Evolutionary conservation across 2,888 invertebrate genomes (phyloP).

Genomic region (Orthonychiurus folsomi): DNA sequence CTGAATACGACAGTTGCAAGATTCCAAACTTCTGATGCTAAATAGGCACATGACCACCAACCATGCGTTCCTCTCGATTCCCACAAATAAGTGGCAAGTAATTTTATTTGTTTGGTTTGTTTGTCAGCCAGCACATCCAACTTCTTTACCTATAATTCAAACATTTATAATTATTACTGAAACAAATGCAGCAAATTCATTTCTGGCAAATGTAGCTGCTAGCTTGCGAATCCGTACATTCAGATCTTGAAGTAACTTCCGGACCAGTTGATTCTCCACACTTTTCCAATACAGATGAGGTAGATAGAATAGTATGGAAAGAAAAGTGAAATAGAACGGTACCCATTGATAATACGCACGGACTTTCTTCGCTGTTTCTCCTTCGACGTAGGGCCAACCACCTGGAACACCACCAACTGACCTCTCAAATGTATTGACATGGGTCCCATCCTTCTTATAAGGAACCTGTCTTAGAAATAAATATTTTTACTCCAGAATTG

Average conservation of each 20-base stretch:
- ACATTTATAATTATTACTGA: not conserved
- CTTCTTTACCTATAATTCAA: not conserved
- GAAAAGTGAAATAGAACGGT: constrained; percentile 12
- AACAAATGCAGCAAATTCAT: no score
- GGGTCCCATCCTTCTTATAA: not conserved
- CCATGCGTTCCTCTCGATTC: not conserved
- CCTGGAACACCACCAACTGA: not conserved
- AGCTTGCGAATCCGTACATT: not conserved
- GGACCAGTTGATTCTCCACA: constrained; percentile 1
- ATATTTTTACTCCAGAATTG: not conserved
- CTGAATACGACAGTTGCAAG: not conserved
- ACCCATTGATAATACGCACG: constrained; percentile 29
- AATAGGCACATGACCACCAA: not conserved
- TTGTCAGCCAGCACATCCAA: not conserved
- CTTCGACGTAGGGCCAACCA: not conserved
- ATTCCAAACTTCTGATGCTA: not conserved
- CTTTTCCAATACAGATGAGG: constrained; percentile 13
- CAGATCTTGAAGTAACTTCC: not conserved
- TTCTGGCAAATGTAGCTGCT: no score
- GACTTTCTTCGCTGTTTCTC: not conserved
- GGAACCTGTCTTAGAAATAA: no score
- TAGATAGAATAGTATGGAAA: constrained; percentile 6
- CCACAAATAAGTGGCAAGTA: not conserved
- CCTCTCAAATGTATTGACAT: not conserved
- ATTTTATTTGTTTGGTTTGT: not conserved